Evolutionary conservation across 2,888 invertebrate genomes (phyloP), one percentile per base, ranked within the genome.

Genomic region (Cynaeus angustus): DNA sequence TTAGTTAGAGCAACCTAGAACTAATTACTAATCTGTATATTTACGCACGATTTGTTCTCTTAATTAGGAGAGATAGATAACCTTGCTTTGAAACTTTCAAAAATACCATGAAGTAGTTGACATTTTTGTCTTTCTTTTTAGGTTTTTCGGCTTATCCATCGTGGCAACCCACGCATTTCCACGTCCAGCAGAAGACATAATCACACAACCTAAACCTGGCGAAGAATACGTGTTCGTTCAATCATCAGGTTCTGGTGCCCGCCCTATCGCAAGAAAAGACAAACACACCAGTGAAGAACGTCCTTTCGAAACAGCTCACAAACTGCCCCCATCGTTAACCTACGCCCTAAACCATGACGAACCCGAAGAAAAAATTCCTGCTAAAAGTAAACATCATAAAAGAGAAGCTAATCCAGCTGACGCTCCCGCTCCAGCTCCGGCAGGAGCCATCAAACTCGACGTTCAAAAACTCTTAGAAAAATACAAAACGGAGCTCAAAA

Each of bases 281-380:
- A 82, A 83, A 66, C 68, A 72, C 0, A 71, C 72, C 12, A 73
- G 71, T n/a, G 74, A 82, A 50, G 80, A 80, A 50, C 79, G 81
- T 50, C 83, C 83, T 7, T 93, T 92, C 78, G 92, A 92, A 84
- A 91, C 92, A 1, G 87, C 93, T 1, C 93, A 93, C 81, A 93
- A 93, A 84, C 87, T 91, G 74, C 91, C 90, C 0, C 88, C 83
- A 12, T 81, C 80, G n/a, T 66, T 86, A n/a, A 82, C 82, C 1
- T 85, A 81, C 62, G 78, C 81, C 46, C 69, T 83, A 1, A 83
- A 83, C 13, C 80, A 83, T n/a, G 80, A 81, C 26, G 82, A 81
- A 1, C 80, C 82, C n/a, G 83, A 83, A 10, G 82, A 82, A 45
- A 75, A 74, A 56, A 73, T 45, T 50, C 64, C 73, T 26, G 50